These are phyloP conservation scores for Drosophila sp. DNA, from an alignment of 1,140 invertebrate species.

Conservation along the genomic window DNA sequence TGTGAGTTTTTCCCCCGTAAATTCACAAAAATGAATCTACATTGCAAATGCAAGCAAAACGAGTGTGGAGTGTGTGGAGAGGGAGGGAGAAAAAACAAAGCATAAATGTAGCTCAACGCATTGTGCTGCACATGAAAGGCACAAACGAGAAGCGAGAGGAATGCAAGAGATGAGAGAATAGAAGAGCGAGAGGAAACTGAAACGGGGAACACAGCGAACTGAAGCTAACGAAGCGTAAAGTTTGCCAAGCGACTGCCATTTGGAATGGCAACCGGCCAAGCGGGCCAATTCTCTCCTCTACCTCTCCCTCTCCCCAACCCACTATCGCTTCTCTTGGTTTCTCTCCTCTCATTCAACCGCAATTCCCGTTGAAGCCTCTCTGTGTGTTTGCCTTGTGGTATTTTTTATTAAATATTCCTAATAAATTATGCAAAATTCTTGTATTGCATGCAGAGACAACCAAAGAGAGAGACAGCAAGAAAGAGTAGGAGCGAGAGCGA, in stretches of 20 bases:
- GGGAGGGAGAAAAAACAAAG: constrained; percentile 66
- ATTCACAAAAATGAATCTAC: constrained; percentile 78
- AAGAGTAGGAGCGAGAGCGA: not conserved
- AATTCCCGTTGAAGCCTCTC: constrained; percentile 45
- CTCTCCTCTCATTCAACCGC: constrained; percentile 19
- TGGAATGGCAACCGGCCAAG: constrained; percentile 43
- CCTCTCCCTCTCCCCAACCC: not conserved
- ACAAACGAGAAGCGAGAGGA: constrained; percentile 20
- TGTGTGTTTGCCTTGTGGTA: constrained; percentile 74
- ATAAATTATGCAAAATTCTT: constrained; percentile 81
- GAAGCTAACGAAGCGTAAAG: constrained; percentile 81
- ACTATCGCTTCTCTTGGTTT: not conserved
- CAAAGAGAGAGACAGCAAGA: constrained; percentile 2
- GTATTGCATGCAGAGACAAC: constrained; percentile 60
- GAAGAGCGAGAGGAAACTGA: constrained; percentile 16
- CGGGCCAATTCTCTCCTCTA: constrained; percentile 14
- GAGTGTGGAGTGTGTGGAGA: constrained; percentile 23
- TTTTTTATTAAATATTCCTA: constrained; percentile 82
- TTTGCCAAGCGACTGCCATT: constrained; percentile 66
- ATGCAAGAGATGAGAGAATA: not conserved
- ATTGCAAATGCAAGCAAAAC: constrained; percentile 73
- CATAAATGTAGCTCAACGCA: constrained; percentile 75
- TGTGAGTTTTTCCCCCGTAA: constrained; percentile 74
- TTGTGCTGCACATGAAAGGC: constrained; percentile 60
- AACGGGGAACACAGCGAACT: constrained; percentile 57